A percentile compares a stretch with the other conserved stretches of the same genome.
Evolutionary conservation across 2,113 vertebrate species (phyloP).

Genomic region (Sterna hirundo): DNA sequence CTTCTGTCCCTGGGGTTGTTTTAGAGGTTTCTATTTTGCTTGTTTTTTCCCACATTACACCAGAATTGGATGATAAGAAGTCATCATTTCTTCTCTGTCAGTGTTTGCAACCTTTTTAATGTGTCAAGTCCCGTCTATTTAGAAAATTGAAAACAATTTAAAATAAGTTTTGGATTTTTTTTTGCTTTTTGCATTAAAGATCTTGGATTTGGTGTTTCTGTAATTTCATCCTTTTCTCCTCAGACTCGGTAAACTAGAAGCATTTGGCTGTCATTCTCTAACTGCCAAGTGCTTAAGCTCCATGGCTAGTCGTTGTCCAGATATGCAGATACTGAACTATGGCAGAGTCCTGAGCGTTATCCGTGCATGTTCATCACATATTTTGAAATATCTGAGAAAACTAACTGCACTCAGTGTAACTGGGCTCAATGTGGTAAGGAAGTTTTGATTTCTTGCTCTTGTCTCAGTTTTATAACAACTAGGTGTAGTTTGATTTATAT

Average conservation of each 20-base stretch:
- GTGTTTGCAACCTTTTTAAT: neutral
- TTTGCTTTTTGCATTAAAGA: neutral
- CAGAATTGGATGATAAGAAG: neutral
- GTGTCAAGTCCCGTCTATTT: neutral
- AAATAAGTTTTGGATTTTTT: neutral
- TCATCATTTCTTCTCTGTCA: neutral
- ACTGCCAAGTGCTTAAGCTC: conserved; percentile 39
- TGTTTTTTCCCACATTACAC: neutral
- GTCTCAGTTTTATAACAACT: neutral
- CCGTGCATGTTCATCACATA: conserved; percentile 17
- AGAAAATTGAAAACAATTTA: neutral
- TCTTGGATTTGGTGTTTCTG: neutral
- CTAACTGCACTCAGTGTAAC: conserved; percentile 58
- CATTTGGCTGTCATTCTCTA: conserved; percentile 63
- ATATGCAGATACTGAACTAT: conserved; percentile 52
- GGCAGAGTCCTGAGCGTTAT: conserved; percentile 66
- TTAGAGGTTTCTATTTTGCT: neutral
- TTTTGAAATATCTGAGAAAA: conserved; percentile 43
- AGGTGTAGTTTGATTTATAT: neutral
- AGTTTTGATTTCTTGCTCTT: neutral
- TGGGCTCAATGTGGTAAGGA: conserved; percentile 62
- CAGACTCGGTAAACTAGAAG: conserved; percentile 41
- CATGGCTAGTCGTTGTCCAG: conserved; percentile 9
- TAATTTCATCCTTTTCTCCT: neutral
- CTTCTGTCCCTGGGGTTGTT: neutral